Percentiles rank a stretch among this genome's conserved stretches.
Evolutionary conservation across 2,113 vertebrate genomes (phyloP).

Genomic region (Chrysochloris asiatica): DNA sequence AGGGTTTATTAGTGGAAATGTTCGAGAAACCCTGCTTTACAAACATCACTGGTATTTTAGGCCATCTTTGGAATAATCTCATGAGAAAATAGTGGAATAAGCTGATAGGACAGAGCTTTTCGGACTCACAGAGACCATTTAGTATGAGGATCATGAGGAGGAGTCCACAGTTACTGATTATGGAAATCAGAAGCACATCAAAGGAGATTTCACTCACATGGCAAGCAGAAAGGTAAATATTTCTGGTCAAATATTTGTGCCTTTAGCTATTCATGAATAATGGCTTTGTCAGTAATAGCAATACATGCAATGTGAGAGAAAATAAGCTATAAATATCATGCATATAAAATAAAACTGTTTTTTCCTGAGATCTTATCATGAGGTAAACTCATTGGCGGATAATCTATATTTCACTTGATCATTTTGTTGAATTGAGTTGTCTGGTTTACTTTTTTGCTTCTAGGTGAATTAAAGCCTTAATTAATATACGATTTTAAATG

Average conservation of each 20-base stretch:
- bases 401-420: background rate
- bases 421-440: conserved; percentile 1
- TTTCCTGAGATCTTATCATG: background rate
- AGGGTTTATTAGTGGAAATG: background rate
- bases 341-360: background rate
- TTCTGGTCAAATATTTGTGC: conserved; percentile 2
- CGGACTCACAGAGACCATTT: background rate
- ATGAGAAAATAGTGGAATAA: background rate
- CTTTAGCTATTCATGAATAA: background rate
- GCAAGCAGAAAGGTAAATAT: background rate
- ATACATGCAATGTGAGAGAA: background rate
- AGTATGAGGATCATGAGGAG: background rate
- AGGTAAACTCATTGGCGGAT: background rate
- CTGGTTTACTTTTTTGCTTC: background rate
- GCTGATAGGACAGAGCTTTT: background rate
- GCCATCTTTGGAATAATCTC: background rate
- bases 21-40: background rate
- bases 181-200: background rate
- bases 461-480: background rate
- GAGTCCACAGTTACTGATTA: background rate
- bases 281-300: background rate
- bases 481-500: background rate
- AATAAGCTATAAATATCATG: background rate
- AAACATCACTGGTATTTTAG: background rate
- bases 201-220: background rate